Conservation (phyloP, 2,797 vertebrate species). For the Acomys russatus region DNA sequence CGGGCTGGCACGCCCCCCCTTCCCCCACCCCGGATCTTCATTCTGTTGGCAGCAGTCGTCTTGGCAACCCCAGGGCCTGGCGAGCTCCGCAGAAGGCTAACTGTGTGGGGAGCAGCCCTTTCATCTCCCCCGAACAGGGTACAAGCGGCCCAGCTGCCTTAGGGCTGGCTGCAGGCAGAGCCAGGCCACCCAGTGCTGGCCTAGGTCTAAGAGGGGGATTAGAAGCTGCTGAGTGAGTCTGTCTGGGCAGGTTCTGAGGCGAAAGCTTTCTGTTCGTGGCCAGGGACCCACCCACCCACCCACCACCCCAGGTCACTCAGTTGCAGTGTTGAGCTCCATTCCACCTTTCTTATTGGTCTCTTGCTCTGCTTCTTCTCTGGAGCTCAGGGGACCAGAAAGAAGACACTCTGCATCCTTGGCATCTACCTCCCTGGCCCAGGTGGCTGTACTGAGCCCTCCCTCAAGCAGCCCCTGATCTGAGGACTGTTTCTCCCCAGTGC, state of each 20-base stretch:
- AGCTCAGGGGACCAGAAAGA: background rate
- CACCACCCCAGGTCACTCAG: background rate
- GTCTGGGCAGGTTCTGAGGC: background rate
- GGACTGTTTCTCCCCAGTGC: background rate
- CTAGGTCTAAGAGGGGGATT: slow-evolving; percentile 35
- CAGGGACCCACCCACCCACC: background rate
- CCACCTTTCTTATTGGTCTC: background rate
- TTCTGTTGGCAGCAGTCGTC: slow-evolving; percentile 93
- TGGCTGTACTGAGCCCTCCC: background rate
- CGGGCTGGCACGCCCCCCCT: slow-evolving; percentile 84
- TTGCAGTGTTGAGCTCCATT: background rate
- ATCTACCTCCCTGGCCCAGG: background rate
- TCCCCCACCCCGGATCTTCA: slow-evolving; percentile 93
- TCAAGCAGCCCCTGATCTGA: background rate
- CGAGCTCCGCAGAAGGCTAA: slow-evolving; percentile 94
- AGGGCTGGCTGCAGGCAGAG: slow-evolving; percentile 30
- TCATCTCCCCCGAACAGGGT: slow-evolving; percentile 70
- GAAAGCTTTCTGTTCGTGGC: background rate
- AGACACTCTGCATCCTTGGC: background rate
- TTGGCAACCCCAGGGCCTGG: slow-evolving; percentile 96
- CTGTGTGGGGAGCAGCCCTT: slow-evolving; percentile 80
- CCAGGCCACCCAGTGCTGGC: background rate
- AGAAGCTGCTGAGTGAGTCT: background rate
- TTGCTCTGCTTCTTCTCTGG: background rate
- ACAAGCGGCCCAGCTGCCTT: slow-evolving; percentile 77